phyloP scores from a whole-genome alignment of 2,888 invertebrate genomes.

The Philereme transversata region DNA sequence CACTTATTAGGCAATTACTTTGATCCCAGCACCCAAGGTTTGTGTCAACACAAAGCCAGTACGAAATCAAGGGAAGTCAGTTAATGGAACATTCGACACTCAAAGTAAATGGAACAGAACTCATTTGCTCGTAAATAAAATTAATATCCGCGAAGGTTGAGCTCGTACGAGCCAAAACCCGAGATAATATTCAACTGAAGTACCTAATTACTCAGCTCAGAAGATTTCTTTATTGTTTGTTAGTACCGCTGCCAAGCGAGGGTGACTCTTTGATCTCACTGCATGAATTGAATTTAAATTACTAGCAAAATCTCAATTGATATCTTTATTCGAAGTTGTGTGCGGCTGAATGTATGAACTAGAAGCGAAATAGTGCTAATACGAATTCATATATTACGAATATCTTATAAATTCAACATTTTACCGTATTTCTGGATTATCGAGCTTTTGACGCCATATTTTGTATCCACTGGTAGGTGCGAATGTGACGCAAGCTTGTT shows the following conservation, averaged over 20 bases:
- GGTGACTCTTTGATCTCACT: constrained; percentile 67
- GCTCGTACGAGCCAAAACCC: constrained; percentile 43
- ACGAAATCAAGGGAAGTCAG: constrained; percentile 35
- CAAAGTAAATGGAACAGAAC: constrained; percentile 54
- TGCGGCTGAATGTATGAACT: constrained; percentile 11
- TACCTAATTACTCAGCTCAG: constrained; percentile 46
- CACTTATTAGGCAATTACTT: constrained; percentile 26
- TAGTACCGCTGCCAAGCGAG: constrained; percentile 57
- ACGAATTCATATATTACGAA: constrained; percentile 16
- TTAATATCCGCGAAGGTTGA: constrained; percentile 55
- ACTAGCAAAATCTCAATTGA: constrained; percentile 61
- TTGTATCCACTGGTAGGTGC: constrained; percentile 18
- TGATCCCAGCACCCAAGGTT: constrained; percentile 27
- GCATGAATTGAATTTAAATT: constrained; percentile 55
- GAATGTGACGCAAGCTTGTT: constrained; percentile 17
- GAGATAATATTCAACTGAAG: constrained; percentile 47
- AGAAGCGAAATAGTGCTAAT: constrained; percentile 15
- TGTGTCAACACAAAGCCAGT: constrained; percentile 36
- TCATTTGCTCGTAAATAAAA: constrained; percentile 54
- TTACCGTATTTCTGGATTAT: constrained; percentile 24
- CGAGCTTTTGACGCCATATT: constrained; percentile 14
- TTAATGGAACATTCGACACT: constrained; percentile 38
- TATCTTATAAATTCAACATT: constrained; percentile 23
- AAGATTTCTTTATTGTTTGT: constrained; percentile 58
- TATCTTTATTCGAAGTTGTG: constrained; percentile 55